phyloP scores from a whole-genome alignment of 2,113 vertebrate species.

The Cephalopterus ornatus region DNA sequence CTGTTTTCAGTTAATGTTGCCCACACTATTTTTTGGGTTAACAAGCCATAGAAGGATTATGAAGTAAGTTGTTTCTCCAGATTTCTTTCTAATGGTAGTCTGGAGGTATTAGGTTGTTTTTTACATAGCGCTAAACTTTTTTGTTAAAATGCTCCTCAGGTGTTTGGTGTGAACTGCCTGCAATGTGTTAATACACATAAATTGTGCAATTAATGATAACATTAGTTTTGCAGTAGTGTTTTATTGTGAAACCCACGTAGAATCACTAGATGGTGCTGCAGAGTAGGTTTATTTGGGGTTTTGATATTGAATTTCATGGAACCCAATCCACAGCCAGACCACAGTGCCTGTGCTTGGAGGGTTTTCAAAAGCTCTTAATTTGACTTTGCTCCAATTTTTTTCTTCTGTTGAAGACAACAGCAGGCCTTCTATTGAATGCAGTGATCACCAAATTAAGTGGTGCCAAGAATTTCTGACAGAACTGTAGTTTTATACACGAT shows the following conservation, averaged over 20 bases:
- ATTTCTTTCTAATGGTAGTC: neutral
- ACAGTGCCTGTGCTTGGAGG: neutral
- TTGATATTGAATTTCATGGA: neutral
- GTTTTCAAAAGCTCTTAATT: neutral
- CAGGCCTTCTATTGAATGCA: neutral
- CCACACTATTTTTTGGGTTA: neutral
- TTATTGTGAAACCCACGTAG: neutral
- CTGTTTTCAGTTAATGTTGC: neutral
- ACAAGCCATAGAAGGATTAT: neutral
- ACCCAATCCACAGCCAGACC: neutral
- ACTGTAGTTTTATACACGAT: neutral
- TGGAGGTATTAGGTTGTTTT: neutral
- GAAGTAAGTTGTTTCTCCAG: neutral
- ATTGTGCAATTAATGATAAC: neutral
- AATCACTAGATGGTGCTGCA: conserved; percentile 25
- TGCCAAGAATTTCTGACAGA: neutral
- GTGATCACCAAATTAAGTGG: neutral
- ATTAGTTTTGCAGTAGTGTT: neutral
- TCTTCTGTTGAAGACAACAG: neutral
- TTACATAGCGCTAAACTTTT: neutral
- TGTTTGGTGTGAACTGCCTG: neutral
- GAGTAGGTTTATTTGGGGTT: neutral
- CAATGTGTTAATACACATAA: neutral
- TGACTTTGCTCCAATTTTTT: neutral
- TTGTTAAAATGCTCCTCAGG: neutral